A percentile compares a stretch with the other conserved stretches of the same genome.
Evolutionary conservation across 2,797 vertebrate genomes (phyloP).

Genomic region (Manis crassicaudata): DNA sequence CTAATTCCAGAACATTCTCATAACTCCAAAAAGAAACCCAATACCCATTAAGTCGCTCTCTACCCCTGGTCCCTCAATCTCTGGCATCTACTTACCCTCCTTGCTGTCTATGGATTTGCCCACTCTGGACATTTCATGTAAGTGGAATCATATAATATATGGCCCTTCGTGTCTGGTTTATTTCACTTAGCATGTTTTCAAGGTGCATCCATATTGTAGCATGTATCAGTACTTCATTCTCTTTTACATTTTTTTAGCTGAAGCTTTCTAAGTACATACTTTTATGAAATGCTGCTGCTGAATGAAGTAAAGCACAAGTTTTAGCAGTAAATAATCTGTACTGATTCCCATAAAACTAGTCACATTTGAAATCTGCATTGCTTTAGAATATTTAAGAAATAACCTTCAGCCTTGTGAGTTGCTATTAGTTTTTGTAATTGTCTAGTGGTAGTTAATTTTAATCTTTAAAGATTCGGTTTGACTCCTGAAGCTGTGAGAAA

Average conservation of each 20-base stretch:
- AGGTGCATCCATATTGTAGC: not conserved
- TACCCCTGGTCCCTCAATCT: not conserved
- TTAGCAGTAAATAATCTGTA: constrained; percentile 19
- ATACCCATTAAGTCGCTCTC: not conserved
- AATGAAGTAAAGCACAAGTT: constrained; percentile 7
- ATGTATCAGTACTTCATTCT: not conserved
- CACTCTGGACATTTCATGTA: not conserved
- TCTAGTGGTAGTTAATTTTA: not conserved
- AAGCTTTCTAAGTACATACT: constrained; percentile 18
- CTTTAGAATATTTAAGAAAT: constrained; percentile 38
- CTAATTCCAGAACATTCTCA: constrained; percentile 13
- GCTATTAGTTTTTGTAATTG: not conserved
- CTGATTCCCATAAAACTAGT: not conserved
- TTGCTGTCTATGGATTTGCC: not conserved
- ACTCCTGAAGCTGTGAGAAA: not conserved
- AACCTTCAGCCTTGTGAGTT: not conserved
- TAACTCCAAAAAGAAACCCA: not conserved
- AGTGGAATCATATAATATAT: not conserved
- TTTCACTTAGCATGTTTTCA: constrained; percentile 22
- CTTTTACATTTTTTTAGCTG: not conserved
- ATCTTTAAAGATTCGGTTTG: constrained; percentile 29
- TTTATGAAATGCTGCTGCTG: not conserved
- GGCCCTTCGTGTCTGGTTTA: not conserved
- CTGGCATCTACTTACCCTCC: not conserved
- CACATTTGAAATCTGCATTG: constrained; percentile 10